Evolutionary conservation across 2,113 vertebrate species (phyloP).

Genomic region (Antigone vipio): DNA sequence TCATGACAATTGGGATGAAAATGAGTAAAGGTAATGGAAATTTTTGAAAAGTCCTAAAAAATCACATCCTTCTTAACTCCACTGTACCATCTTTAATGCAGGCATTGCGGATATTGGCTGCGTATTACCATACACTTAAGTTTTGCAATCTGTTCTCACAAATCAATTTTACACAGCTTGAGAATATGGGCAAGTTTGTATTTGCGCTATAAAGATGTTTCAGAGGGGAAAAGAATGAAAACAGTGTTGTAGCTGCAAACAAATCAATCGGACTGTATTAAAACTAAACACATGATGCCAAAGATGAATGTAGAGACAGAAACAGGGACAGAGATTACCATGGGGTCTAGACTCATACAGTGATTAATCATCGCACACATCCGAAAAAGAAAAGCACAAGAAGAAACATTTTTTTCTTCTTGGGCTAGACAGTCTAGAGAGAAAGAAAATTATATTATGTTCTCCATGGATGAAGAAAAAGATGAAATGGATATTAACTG

Average conservation of each 20-base stretch:
- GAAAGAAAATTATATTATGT: conserved; percentile 15
- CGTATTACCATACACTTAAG: conserved; percentile 20
- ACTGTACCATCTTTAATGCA: background rate
- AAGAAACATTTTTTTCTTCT: conserved; percentile 16
- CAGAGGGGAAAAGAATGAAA: conserved; percentile 41
- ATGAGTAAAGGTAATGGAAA: background rate
- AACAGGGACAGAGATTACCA: conserved; percentile 54
- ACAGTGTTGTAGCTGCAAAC: conserved; percentile 23
- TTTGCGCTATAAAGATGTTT: conserved; percentile 36
- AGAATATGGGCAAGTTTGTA: conserved; percentile 31
- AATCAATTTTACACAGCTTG: conserved; percentile 58
- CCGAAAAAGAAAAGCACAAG: background rate
- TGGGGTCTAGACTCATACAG: conserved; percentile 51
- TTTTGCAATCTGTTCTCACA: conserved; percentile 39
- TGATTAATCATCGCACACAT: conserved; percentile 61
- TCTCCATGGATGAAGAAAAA: conserved; percentile 12
- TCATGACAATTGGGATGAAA: background rate
- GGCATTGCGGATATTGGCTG: background rate
- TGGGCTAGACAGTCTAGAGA: conserved; percentile 5
- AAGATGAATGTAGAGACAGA: conserved; percentile 62
- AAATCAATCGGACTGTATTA: conserved; percentile 61
- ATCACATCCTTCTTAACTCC: background rate
- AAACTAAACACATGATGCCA: conserved; percentile 48
- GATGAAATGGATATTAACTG: conserved; percentile 33
- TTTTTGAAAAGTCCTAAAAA: background rate